Base-by-base conservation (phyloP, 2,113 vertebrate species). In the Rallus limicola region DNA sequence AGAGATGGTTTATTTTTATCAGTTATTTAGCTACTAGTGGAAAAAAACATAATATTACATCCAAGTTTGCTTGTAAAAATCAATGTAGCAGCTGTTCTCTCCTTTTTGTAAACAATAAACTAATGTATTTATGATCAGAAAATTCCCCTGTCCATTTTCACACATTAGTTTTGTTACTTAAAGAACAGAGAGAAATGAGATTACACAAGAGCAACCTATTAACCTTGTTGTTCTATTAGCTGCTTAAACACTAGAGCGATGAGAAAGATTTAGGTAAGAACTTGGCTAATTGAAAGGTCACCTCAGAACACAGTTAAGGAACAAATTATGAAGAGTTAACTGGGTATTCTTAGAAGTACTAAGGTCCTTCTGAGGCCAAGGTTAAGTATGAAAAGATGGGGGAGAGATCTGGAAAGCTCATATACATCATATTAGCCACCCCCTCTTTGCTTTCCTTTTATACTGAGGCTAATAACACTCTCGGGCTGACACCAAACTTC, bases 401-500 rank as follows among this genome's bases (percentile, higher is more conserved):
- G 20, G 53, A 68, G 48, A 88, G 69, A 48, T 72, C 75, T 38
- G 34, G 71, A 36, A 94, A 63, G 16, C 33, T 71, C 80, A 17
- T 72, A 50, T 81, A 50, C n/a, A 48, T 74, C 52, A 26, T 58
- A 50, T 63, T 88, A 89, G 75, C 55, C 68, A 10, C 74, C 11
- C 95, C 53, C 40, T 89, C 48, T 89, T 59, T 82, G 52, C 88
- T 97, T 95, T 76, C 53, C 56, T 81, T 91, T 95, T 63, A 72
- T 97, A 59, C 59, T 71, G 95, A 95, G 90, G 65, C 94, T 93
- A 96, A 28, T 95, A 95, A 94, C 38, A 88, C 76, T 89, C 84
- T 96, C 94, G 95, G 81, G 40, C 63, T 96, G 92, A 97, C 96
- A 69, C 90, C 94, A 92, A 92, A 63, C 90, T 84, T 81, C 53